phyloP scores from a whole-genome alignment of 2,888 invertebrate species.

The Yponomeuta cagnagella region DNA sequence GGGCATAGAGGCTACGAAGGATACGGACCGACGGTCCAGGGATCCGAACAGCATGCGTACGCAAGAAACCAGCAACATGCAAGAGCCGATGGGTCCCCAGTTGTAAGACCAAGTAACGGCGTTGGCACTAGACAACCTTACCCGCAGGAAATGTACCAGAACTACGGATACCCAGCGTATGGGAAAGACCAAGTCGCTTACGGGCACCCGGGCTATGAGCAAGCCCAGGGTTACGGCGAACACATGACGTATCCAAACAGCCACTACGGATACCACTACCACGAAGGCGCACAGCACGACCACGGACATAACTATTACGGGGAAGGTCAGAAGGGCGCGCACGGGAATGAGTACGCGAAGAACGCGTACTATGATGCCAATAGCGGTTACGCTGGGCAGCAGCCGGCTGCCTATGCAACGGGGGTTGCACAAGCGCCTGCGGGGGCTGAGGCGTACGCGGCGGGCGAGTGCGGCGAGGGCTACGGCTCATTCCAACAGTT shows the following conservation, averaged over 20 bases:
- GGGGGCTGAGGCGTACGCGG: constrained; percentile 35
- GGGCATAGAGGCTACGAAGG: constrained; percentile 57
- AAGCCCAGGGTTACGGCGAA: constrained; percentile 61
- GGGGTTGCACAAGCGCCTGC: constrained; percentile 45
- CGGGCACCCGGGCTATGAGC: constrained; percentile 76
- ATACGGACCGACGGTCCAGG: constrained; percentile 49
- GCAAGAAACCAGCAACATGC: constrained; percentile 58
- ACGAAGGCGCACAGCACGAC: constrained; percentile 59
- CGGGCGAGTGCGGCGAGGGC: constrained; percentile 77
- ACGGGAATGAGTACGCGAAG: constrained; percentile 71
- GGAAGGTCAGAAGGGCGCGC: constrained; percentile 69
- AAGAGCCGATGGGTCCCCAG: constrained; percentile 54
- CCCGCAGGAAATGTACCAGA: constrained; percentile 70
- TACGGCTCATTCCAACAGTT: constrained; percentile 84
- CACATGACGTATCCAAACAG: constrained; percentile 64
- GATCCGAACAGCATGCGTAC: constrained; percentile 63
- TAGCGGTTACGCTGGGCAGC: constrained; percentile 53
- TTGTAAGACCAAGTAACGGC: constrained; percentile 56
- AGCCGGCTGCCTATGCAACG: constrained; percentile 56
- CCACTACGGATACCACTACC: constrained; percentile 71
- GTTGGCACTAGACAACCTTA: constrained; percentile 55
- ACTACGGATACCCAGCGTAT: constrained; percentile 70
- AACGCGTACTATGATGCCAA: constrained; percentile 63
- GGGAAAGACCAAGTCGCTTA: constrained; percentile 72
- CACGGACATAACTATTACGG: constrained; percentile 64